Base-by-base conservation (phyloP, 2,888 invertebrate species). In the Limnephilus marmoratus region DNA sequence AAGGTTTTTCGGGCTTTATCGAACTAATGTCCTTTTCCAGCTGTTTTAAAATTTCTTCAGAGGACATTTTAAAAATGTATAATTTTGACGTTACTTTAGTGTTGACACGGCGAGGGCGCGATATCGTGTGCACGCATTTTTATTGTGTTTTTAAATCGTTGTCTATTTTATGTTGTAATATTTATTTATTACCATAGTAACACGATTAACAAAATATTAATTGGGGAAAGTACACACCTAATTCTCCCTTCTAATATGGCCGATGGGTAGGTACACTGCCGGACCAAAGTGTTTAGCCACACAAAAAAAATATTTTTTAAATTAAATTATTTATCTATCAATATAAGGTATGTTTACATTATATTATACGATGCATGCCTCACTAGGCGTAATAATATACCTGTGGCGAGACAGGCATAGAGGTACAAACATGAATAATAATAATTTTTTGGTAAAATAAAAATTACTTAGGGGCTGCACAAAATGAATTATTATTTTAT, bases 181-280 rank as follows among this genome's bases (percentile, higher is more conserved):
- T 31, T 83, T 83, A 31, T 34, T 4, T 83, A 37, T 83, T 34
- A 41, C 34, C 83, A 83, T 24, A 41, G 83, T 83, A 83, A 83
- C 83, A 68, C 83, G 83, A 37, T 83, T 41, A 83, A 83, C 34
- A 83, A 34, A 83, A 83, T 34, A 83, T 37, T 83, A 83, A 83
- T 68, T 68, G 68, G 9, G 68, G 7, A 68, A 68, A 68, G 68
- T 68, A 68, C n/a, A 68, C 24, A 68, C 68, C 24, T 68, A 24
- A n/a, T 68, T 68, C 68, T 68, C 68, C 68, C 68, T 9, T 68
- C 68, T 68, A n/a, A 68, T 53, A 68, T 24, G 24, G 9, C 24
- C 1, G 5, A n/a, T 68, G 68, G 68, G 68, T 68, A 68, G n/a
- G 68, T 68, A 68, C 68, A 68, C 24, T 68, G 24, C 68, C 9